Evolutionary conservation across 1,140 invertebrate species (phyloP), one percentile per base, ranked within the genome.

Genomic region (Babylonia areolata): DNA sequence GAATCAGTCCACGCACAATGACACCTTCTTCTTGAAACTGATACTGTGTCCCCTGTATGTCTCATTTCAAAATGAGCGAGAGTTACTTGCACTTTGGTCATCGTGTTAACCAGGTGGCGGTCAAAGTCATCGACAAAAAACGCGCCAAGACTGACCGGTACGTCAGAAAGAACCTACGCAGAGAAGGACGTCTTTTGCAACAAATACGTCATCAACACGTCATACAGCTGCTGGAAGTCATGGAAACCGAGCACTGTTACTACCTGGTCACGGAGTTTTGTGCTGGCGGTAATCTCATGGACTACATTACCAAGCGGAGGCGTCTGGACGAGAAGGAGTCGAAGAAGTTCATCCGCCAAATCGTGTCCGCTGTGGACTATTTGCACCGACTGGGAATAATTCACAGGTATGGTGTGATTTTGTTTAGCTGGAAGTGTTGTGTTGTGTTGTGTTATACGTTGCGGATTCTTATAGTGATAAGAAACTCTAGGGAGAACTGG

Each of bases 231-330:
- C 88, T 91, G 28, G 94, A 94, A 80, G 89, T 93, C 0, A 93
- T 94, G 92, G 94, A 94, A 83, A 94, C 94, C 31, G 92, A 93
- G 84, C 93, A 94, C 84, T 91, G 92, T 87, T 94, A 94, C 85
- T 94, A 94, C 84, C 88, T 94, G 15, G 93, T 94, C 20, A 92
- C 91, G 15, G 94, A 94, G 81, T 86, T 94, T 11, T 94, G 93
- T 92, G 31, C 89, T 54, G 93, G 93, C 12, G 93, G 92, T 5
- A 93, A 94, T 88, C 82, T 94, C 2, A 93, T 94, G 92, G 91
- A 93, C 73, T 91, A 92, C 84, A 94, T 94, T 86, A 93, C 90
- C 78, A 87, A 90, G 58, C 89, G 88, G 85, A 91, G 90, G 86
- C 88, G 90, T 78, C 87, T 94, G 31, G 88, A 90, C 42, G 94